Conservation (phyloP, 2,888 invertebrate species). For the Coelopa pilipes region DNA sequence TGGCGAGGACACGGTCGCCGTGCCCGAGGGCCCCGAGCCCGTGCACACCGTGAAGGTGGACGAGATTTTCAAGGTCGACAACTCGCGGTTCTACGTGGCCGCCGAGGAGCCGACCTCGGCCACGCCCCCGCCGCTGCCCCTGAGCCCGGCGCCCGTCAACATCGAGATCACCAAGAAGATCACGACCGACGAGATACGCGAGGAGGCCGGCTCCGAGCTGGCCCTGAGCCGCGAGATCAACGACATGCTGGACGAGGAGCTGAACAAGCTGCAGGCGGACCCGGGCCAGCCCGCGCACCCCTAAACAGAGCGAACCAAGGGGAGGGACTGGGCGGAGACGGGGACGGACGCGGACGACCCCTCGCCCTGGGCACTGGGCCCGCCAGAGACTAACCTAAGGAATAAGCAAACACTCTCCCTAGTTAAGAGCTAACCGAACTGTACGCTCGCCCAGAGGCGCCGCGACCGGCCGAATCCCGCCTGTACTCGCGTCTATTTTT, state of each 20-base stretch:
- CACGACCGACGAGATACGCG: constrained; percentile 61
- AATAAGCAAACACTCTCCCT: too few species aligned
- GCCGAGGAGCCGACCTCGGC: constrained; percentile 45
- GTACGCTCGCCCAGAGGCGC: too few species aligned
- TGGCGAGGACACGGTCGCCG: constrained; percentile 36
- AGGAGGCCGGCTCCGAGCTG: constrained; percentile 57
- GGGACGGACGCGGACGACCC: not conserved
- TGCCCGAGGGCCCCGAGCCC: constrained; percentile 46
- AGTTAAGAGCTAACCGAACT: too few species aligned
- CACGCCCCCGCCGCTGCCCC: constrained; percentile 51
- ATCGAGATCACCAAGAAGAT: constrained; percentile 63
- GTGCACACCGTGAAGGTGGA: constrained; percentile 56
- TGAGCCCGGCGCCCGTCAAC: constrained; percentile 60
- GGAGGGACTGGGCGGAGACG: too few species aligned
- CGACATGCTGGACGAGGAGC: constrained; percentile 63
- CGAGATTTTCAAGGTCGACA: constrained; percentile 56
- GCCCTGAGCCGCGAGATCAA: constrained; percentile 62
- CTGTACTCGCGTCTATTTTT: too few species aligned
- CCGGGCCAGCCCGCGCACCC: too few species aligned
- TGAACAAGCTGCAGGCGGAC: constrained; percentile 55
- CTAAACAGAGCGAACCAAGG: too few species aligned
- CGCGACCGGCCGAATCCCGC: too few species aligned
- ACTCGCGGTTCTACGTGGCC: constrained; percentile 63
- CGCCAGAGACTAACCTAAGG: too few species aligned
- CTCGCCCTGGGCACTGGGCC: not conserved